Evolutionary conservation across 1,140 invertebrate genomes (phyloP), one percentile per base, ranked within the genome.

Genomic region (Achatina immaculata): DNA sequence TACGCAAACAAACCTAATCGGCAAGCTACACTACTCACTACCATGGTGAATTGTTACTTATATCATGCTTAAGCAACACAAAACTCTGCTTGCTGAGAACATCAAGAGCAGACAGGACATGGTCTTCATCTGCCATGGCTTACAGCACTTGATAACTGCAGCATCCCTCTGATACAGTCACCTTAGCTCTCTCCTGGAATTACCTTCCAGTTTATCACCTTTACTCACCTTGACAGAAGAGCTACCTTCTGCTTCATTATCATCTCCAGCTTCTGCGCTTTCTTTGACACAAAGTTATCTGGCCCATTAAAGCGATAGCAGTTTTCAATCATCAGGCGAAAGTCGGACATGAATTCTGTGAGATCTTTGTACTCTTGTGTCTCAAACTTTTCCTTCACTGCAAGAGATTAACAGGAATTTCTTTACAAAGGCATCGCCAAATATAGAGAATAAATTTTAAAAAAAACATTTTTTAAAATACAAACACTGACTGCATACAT

Each of bases 221-320:
- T 68, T 68, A 34, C 65, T 68, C 86, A 92, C 92, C 90, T 88
- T 72, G 92, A 91, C 38, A 93, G 85, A 28, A 91, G 80, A 68
- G 88, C 87, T 55, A 93, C 80, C 85, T 92, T 93, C 81, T 92
- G 91, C 85, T 93, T 92, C 81, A 93, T 85, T 82, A 92, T 89
- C 36, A 90, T 90, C 84, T 93, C 92, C n/a, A 93, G 84, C 73
- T 89, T 86, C 69, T 92, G 86, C 19, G 88, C 92, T 81, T 91
- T 90, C 78, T 91, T 92, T 0, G 92, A 92, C 24, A 92, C 86
- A 71, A 88, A 88, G 83, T 92, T 91, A 76, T 90, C 86, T 4
- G 90, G 88, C 69, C 93, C 93, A 88, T 92, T 93, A 86, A 91
- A 93, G 19, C 91, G 89, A 81, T 93, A 93, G 81, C 92, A 93